Conservation (phyloP, 2,888 invertebrate species). For the Coenonympha arcania region DNA sequence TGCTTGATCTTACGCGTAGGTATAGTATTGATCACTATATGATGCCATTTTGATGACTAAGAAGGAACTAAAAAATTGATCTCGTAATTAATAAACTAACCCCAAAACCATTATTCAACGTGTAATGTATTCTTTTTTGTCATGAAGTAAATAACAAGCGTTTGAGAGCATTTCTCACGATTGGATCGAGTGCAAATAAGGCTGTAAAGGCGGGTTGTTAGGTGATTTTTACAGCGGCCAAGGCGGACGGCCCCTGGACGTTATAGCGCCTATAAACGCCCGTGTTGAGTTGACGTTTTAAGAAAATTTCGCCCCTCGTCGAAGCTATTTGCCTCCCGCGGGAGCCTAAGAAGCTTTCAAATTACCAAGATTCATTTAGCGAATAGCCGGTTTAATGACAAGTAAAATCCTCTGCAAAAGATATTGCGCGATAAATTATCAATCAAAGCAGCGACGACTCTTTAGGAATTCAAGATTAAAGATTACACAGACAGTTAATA, state of each 20-base stretch:
- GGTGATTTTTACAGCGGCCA: constrained; percentile 62
- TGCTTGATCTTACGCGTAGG: too few relatives aligned
- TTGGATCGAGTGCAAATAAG: constrained; percentile 24
- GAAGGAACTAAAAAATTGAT: too few relatives aligned
- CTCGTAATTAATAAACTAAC: too few relatives aligned
- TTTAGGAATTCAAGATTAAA: constrained; percentile 10
- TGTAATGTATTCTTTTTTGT: constrained; percentile 29
- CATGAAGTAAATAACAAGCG: constrained; percentile 27
- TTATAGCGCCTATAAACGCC: constrained; percentile 63
- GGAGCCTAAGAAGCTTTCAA: constrained; percentile 54
- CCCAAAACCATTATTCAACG: too few relatives aligned
- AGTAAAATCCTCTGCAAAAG: constrained; percentile 44
- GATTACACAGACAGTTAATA: constrained; percentile 2
- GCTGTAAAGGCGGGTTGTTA: constrained; percentile 31
- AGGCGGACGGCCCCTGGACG: constrained; percentile 56
- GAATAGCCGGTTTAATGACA: constrained; percentile 58
- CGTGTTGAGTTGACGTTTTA: constrained; percentile 61
- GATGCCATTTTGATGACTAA: too few relatives aligned
- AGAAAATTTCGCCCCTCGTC: constrained; percentile 48
- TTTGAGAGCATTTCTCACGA: constrained; percentile 17
- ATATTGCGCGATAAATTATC: constrained; percentile 46
- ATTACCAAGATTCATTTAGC: constrained; percentile 58
- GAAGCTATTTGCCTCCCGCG: constrained; percentile 34
- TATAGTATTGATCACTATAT: too few relatives aligned
- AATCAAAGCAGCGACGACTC: constrained; percentile 40